These are phyloP conservation scores for Typhlomys cinereus DNA, from an alignment of 2,113 vertebrate species.

Conservation along the genomic window DNA sequence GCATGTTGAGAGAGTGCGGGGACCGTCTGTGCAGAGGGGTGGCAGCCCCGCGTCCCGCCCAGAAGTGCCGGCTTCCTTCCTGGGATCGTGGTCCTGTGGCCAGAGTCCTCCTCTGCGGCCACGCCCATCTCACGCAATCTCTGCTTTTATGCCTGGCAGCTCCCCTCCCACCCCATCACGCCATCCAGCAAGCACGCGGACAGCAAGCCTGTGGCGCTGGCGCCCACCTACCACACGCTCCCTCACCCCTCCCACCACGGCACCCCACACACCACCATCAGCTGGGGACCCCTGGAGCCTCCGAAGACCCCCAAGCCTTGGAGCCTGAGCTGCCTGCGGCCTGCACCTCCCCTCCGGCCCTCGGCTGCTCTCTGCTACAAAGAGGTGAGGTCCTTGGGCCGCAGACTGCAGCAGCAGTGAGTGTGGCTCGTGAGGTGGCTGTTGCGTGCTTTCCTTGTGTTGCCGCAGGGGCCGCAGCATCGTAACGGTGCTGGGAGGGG, in stretches of 20 bases:
- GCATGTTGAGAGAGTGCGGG: not conserved
- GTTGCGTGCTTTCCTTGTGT: not conserved
- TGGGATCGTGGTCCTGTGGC: not conserved
- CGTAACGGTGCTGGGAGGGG: not conserved
- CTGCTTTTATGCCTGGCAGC: slow-evolving; percentile 84
- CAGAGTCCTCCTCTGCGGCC: rapidly evolving
- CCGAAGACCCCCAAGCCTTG: slow-evolving; percentile 98
- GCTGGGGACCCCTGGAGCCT: slow-evolving; percentile 97
- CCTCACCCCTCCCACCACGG: slow-evolving; percentile 97
- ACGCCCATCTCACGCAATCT: not conserved
- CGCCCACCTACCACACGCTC: slow-evolving; percentile 97
- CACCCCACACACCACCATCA: slow-evolving; percentile 94
- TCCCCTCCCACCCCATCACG: slow-evolving; percentile 95
- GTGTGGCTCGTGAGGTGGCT: too few species aligned
- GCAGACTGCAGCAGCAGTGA: rapidly evolving
- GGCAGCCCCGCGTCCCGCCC: not conserved
- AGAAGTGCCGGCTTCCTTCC: not conserved
- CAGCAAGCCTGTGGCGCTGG: slow-evolving; percentile 91
- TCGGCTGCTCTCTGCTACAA: slow-evolving; percentile 99
- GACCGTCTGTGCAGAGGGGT: too few species aligned
- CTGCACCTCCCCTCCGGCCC: slow-evolving; percentile 94
- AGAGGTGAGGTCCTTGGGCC: slow-evolving; percentile 88
- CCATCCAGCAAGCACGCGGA: slow-evolving; percentile 96
- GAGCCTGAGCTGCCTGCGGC: slow-evolving; percentile 98
- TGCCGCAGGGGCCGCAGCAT: not conserved